A percentile compares a stretch with the other conserved stretches of the same genome.
Evolutionary conservation across 2,113 vertebrate genomes (phyloP).

Genomic region (Thalassoma bifasciatum): DNA sequence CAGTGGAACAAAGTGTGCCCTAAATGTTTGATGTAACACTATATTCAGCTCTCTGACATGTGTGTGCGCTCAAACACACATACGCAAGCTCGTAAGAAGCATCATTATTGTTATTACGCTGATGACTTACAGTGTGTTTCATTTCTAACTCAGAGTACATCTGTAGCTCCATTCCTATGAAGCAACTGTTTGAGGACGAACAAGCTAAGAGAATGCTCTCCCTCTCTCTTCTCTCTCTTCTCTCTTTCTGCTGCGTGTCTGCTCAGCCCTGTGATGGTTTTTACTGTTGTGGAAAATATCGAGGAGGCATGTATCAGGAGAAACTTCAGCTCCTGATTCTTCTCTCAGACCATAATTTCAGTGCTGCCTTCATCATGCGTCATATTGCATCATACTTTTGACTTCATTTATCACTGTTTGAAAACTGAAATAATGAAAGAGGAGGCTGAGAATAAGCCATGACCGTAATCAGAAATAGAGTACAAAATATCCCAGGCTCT

Average conservation of each 20-base stretch:
- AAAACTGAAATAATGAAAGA: constrained; percentile 36
- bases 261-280: constrained; percentile 52
- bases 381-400: constrained; percentile 69
- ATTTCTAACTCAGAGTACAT: constrained; percentile 69
- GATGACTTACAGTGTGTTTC: constrained; percentile 75
- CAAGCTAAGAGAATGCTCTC: constrained; percentile 66
- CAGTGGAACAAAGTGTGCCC: constrained; percentile 76
- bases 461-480: constrained; percentile 32
- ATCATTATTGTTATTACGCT: constrained; percentile 37
- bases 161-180: constrained; percentile 52
- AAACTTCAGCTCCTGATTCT: constrained; percentile 33
- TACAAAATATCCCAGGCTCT: constrained; percentile 52
- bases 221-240: not conserved
- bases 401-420: constrained; percentile 64
- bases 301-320: constrained; percentile 52
- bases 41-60: constrained; percentile 45
- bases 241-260: constrained; percentile 57
- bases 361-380: constrained; percentile 51
- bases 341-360: constrained; percentile 68
- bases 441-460: constrained; percentile 18
- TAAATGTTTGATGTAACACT: constrained; percentile 70
- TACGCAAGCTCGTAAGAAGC: constrained; percentile 40
- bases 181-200: constrained; percentile 71
- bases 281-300: constrained; percentile 79
- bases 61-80: constrained; percentile 22